Percentiles rank a stretch among this genome's conserved stretches.
Conservation (phyloP, 2,113 vertebrate genomes). For the Abramis brama region DNA sequence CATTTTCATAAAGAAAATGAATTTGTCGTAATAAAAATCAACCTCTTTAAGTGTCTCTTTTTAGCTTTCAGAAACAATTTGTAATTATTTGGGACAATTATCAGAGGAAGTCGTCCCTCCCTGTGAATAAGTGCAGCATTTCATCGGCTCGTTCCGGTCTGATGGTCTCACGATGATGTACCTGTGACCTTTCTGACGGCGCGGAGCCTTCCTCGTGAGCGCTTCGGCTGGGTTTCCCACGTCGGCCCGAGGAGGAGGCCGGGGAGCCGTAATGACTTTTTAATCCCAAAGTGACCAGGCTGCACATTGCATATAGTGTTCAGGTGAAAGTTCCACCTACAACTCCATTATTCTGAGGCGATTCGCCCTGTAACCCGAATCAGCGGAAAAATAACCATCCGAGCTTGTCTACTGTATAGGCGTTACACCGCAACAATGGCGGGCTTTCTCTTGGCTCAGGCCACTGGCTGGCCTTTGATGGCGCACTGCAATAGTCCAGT, state of each 20-base stretch:
- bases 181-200: constrained; percentile 77
- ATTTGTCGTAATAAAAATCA: neutral
- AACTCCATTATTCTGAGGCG: constrained; percentile 74
- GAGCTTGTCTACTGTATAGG: constrained; percentile 83
- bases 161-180: constrained; percentile 69
- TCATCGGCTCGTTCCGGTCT: constrained; percentile 63
- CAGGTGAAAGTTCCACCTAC: constrained; percentile 85
- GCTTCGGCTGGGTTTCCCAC: constrained; percentile 71
- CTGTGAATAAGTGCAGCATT: constrained; percentile 68
- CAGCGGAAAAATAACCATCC: constrained; percentile 83
- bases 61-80: constrained; percentile 64
- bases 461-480: constrained; percentile 85
- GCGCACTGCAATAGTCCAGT: constrained; percentile 83
- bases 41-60: constrained; percentile 3
- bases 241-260: constrained; percentile 57
- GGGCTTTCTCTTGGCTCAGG: constrained; percentile 87
- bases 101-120: constrained; percentile 64
- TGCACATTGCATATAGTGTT: constrained; percentile 78
- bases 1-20: neutral
- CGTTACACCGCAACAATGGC: constrained; percentile 85
- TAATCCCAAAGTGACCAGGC: constrained; percentile 87
- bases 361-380: constrained; percentile 88
- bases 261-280: constrained; percentile 77
- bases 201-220: constrained; percentile 73
- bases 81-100: constrained; percentile 72